phyloP scores from a whole-genome alignment of 30 jellyfish, hydroid and myxozoan species.

The Hydractinia symbiolongicarpus region DNA sequence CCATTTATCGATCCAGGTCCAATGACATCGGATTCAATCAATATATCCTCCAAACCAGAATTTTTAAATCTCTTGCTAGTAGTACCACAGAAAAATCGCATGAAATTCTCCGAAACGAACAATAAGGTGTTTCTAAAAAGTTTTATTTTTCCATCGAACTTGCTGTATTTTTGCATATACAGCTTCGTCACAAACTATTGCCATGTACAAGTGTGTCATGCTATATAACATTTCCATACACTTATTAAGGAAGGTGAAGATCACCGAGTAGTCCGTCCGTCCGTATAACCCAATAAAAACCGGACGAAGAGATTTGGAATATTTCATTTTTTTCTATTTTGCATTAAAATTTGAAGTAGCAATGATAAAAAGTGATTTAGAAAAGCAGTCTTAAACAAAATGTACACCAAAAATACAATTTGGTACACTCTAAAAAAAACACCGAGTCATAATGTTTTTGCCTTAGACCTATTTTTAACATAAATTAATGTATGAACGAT shows the following conservation, averaged over 20 bases:
- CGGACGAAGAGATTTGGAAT: too few relatives aligned
- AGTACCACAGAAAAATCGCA: slow-evolving; percentile 50
- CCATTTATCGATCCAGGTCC: slow-evolving; percentile 51
- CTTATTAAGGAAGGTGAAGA: slow-evolving; percentile 26
- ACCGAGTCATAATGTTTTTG: too few relatives aligned
- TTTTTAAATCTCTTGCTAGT: slow-evolving; percentile 52
- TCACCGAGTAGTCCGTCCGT: slow-evolving; percentile 38
- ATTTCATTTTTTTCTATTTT: too few relatives aligned
- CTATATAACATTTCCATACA: not conserved
- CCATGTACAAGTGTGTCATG: slow-evolving; percentile 25
- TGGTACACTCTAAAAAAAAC: too few relatives aligned
- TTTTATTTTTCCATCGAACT: slow-evolving; percentile 48
- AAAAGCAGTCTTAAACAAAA: too few relatives aligned
- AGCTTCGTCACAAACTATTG: too few relatives aligned
- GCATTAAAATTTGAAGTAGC: too few relatives aligned
- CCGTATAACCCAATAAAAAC: too few relatives aligned
- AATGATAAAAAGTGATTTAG: too few relatives aligned
- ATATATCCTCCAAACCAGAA: slow-evolving; percentile 47
- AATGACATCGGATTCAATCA: slow-evolving; percentile 47
- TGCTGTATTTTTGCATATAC: slow-evolving; percentile 60
- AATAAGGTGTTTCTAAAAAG: slow-evolving; percentile 14
- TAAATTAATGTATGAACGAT: too few relatives aligned
- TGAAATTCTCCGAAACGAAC: slow-evolving; percentile 71
- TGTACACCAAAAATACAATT: too few relatives aligned
- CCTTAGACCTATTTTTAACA: too few relatives aligned